A percentile compares a stretch with the other conserved stretches of the same genome.
Evolutionary conservation across 2,888 invertebrate species (phyloP).

Genomic region (Odontothrips loti): DNA sequence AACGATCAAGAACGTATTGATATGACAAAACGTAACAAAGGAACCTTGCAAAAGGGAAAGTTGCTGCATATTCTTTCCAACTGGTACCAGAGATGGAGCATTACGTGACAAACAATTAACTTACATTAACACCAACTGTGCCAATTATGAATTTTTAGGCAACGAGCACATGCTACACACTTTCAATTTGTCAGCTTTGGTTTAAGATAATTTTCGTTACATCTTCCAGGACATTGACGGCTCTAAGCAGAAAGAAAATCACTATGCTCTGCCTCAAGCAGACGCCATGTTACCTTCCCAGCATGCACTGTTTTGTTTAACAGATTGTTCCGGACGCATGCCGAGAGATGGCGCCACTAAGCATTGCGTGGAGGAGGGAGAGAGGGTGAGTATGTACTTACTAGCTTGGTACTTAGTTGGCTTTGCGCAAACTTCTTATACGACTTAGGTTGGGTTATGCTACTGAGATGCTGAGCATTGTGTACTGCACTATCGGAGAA

Average conservation of each 20-base stretch:
- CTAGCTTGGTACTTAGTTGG: too few relatives aligned
- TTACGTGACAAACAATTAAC: neutral
- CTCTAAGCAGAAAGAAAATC: constrained; percentile 9
- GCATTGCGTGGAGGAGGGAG: neutral
- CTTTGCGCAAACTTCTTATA: too few relatives aligned
- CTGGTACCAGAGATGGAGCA: neutral
- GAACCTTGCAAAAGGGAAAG: neutral
- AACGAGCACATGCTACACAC: neutral
- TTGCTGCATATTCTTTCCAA: neutral
- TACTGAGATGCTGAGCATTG: too few relatives aligned
- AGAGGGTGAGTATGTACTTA: too few relatives aligned
- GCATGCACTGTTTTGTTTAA: constrained; percentile 22
- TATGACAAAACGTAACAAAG: too few relatives aligned
- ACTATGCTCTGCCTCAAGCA: neutral
- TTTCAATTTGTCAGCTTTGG: neutral
- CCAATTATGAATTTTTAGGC: too few relatives aligned
- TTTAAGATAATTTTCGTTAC: neutral
- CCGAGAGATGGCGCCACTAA: constrained; percentile 13
- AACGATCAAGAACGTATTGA: neutral
- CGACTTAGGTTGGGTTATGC: too few relatives aligned
- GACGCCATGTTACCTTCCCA: constrained; percentile 21
- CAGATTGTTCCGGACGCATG: neutral
- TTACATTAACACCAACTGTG: neutral
- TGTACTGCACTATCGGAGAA: too few relatives aligned
- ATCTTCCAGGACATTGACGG: neutral